Evolutionary conservation across 2,797 vertebrate genomes (phyloP).

Genomic region (Pogoniulus pusillus): DNA sequence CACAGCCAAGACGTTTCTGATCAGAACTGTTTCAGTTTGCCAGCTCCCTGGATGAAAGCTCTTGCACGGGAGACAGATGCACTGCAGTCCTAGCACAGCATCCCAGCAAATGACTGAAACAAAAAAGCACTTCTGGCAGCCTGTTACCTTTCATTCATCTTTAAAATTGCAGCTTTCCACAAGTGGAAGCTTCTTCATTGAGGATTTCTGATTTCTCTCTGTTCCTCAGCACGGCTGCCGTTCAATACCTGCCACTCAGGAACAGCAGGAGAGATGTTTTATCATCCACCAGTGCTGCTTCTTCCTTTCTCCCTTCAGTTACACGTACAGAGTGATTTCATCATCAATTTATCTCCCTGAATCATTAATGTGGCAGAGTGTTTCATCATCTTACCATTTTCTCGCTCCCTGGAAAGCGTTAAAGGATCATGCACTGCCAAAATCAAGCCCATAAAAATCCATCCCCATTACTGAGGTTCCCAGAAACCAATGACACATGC

Average conservation of each 20-base stretch:
- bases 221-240: background rate
- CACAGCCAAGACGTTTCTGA: background rate
- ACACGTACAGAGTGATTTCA: conserved; percentile 75
- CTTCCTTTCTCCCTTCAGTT: background rate
- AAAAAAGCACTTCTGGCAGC: background rate
- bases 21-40: background rate
- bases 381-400: conserved; percentile 66
- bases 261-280: background rate
- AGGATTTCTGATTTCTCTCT: background rate
- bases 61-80: background rate
- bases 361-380: conserved; percentile 75
- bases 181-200: background rate
- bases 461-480: background rate
- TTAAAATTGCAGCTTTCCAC: background rate
- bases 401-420: conserved; percentile 62
- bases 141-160: background rate
- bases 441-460: conserved; percentile 76
- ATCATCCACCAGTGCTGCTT: background rate
- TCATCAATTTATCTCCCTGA: conserved; percentile 75
- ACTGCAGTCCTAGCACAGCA: background rate
- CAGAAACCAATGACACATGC: background rate
- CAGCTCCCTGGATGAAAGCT: background rate
- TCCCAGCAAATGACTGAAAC: background rate
- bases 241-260: background rate
- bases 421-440: conserved; percentile 65